Evolutionary conservation across 1,140 invertebrate species (phyloP).

Genomic region (Zaprionus ornatus): DNA sequence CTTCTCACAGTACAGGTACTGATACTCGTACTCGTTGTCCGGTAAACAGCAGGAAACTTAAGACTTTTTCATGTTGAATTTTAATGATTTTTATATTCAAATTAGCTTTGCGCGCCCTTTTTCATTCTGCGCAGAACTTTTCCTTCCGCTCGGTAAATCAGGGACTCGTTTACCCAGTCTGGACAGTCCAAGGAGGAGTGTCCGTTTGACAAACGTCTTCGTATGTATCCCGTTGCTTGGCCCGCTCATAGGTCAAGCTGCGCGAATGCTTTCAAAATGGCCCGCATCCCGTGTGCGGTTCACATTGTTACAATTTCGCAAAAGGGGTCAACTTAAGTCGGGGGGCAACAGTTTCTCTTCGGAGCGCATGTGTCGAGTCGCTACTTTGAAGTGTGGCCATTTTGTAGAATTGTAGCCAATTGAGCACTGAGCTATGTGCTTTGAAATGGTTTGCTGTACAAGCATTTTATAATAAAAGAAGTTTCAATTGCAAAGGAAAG

Average conservation of each 20-base stretch:
- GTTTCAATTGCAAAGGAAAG: neutral
- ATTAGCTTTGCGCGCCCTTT: conserved; percentile 61
- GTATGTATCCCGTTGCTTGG: neutral
- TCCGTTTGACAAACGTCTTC: conserved; percentile 33
- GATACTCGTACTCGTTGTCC: neutral
- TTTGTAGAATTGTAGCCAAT: conserved; percentile 49
- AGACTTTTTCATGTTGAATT: conserved; percentile 78
- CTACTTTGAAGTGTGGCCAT: conserved; percentile 45
- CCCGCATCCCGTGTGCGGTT: conserved; percentile 37
- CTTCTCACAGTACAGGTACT: conserved; percentile 70
- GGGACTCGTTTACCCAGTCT: conserved; percentile 53
- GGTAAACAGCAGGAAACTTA: conserved; percentile 68
- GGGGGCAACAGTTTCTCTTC: conserved; percentile 57
- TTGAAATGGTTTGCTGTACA: neutral
- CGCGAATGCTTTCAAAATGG: conserved; percentile 66
- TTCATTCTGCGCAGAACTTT: conserved; percentile 25
- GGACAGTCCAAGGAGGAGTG: conserved; percentile 52
- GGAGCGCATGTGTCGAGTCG: conserved; percentile 60
- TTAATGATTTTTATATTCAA: conserved; percentile 82
- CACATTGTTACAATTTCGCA: conserved; percentile 33
- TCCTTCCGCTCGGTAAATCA: neutral
- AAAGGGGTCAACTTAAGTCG: conserved; percentile 52
- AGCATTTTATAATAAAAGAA: neutral
- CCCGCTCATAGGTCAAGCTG: conserved; percentile 53
- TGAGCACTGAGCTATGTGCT: neutral